Conservation (phyloP, 2,888 invertebrate species). For the Aphodius sticticus region DNA sequence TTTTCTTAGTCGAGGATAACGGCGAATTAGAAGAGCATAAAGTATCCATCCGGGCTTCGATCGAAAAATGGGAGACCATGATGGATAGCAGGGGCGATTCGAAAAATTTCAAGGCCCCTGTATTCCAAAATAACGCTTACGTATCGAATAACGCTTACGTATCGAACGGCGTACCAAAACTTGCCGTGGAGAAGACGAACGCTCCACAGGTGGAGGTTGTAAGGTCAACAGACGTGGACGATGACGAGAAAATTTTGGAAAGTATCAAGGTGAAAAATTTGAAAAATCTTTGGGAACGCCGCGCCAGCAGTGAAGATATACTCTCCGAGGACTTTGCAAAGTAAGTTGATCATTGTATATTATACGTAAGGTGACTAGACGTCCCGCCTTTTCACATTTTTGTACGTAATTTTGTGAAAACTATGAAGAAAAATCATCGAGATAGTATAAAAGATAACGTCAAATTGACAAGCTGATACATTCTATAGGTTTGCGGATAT, state of each 20-base stretch:
- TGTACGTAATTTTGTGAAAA: too few species aligned
- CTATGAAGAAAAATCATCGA: too few species aligned
- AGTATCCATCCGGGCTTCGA: conserved; percentile 14
- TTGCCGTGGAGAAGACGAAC: not conserved
- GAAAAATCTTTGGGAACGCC: conserved; percentile 17
- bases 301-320: not conserved
- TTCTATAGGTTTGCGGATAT: too few species aligned
- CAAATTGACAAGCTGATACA: too few species aligned
- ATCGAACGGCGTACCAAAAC: not conserved
- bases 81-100: not conserved
- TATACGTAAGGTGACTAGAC: too few species aligned
- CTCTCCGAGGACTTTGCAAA: not conserved
- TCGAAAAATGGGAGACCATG: conserved; percentile 14
- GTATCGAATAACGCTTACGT: not conserved
- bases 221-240: not conserved
- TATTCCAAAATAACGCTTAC: conserved; percentile 4
- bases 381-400: too few species aligned
- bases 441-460: too few species aligned
- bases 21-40: conserved; percentile 14
- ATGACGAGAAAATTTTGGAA: conserved; percentile 17
- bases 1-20: conserved; percentile 9
- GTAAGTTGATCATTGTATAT: too few species aligned
- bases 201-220: not conserved
- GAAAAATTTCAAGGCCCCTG: not conserved
- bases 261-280: conserved; percentile 14